Conservation (phyloP, 2,888 invertebrate genomes). For the Azorinus chamasolen region DNA sequence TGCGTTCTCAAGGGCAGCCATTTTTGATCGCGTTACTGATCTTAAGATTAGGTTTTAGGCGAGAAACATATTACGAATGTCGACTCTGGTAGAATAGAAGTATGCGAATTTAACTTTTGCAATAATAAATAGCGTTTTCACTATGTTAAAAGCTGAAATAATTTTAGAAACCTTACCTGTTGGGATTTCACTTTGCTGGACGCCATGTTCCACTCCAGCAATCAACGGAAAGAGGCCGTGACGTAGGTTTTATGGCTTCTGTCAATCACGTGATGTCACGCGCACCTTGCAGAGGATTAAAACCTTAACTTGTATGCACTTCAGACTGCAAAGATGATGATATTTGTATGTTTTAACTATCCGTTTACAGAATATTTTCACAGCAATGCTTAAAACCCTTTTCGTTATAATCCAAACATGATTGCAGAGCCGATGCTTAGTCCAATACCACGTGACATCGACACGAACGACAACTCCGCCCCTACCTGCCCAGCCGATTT, state of each 20-base stretch:
- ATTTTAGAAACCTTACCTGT: constrained; percentile 60
- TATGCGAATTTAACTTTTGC: too few species aligned
- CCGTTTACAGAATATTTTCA: too few species aligned
- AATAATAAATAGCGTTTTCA: too few species aligned
- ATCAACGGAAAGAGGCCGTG: constrained; percentile 58
- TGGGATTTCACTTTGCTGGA: constrained; percentile 72
- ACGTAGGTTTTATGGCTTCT: constrained; percentile 59
- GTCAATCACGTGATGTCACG: constrained; percentile 73
- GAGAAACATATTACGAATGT: too few species aligned
- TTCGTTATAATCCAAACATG: too few species aligned
- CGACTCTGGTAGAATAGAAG: too few species aligned
- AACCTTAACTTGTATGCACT: neutral
- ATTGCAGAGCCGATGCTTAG: too few species aligned
- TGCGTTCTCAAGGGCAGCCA: constrained; percentile 4
- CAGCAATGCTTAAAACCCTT: too few species aligned
- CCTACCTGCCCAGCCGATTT: constrained; percentile 2
- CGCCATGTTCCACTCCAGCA: constrained; percentile 72
- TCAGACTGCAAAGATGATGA: too few species aligned
- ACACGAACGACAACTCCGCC: constrained; percentile 1
- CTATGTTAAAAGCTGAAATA: too few species aligned
- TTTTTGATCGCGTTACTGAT: neutral
- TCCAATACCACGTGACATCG: neutral
- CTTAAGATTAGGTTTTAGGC: too few species aligned
- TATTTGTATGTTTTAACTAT: too few species aligned
- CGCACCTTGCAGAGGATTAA: constrained; percentile 41